A percentile compares a stretch with the other conserved stretches of the same genome.
These are phyloP conservation scores for Melolontha melolontha DNA, from an alignment of 2,888 invertebrate species.

Conservation along the genomic window DNA sequence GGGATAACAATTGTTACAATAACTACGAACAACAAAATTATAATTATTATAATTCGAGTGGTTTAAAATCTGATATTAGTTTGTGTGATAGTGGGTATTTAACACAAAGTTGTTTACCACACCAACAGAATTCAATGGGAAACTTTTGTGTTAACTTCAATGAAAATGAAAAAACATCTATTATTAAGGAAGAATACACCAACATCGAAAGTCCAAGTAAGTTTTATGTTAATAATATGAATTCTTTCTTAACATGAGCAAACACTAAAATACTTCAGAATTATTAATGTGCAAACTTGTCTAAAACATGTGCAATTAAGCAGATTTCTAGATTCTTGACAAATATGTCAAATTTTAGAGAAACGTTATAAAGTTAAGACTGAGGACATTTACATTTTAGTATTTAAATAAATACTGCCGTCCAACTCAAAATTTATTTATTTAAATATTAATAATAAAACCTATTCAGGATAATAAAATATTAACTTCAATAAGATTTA, in stretches of 20 bases:
- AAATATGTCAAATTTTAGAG: no score
- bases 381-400: no score
- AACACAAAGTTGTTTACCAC: slow-evolving; percentile 57
- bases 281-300: no score
- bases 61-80: slow-evolving; percentile 46
- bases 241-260: slow-evolving; percentile 1
- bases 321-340: no score
- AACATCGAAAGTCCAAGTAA: slow-evolving; percentile 62
- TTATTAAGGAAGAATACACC: slow-evolving; percentile 51
- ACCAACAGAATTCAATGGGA: slow-evolving; percentile 52
- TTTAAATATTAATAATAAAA: no score
- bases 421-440: no score
- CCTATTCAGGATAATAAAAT: no score
- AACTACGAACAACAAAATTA: slow-evolving; percentile 41
- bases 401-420: no score
- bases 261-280: no score
- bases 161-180: slow-evolving; percentile 43
- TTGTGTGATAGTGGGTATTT: slow-evolving; percentile 49
- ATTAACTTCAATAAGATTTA: no score
- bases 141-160: slow-evolving; percentile 60
- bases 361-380: no score
- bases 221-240: slow-evolving; percentile 45
- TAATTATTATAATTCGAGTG: slow-evolving; percentile 46
- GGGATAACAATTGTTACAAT: slow-evolving; percentile 39
- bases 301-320: no score